Evolutionary conservation across 2,888 invertebrate genomes (phyloP), one percentile per base, ranked within the genome.

Genomic region (Synanthedon vespiformis): DNA sequence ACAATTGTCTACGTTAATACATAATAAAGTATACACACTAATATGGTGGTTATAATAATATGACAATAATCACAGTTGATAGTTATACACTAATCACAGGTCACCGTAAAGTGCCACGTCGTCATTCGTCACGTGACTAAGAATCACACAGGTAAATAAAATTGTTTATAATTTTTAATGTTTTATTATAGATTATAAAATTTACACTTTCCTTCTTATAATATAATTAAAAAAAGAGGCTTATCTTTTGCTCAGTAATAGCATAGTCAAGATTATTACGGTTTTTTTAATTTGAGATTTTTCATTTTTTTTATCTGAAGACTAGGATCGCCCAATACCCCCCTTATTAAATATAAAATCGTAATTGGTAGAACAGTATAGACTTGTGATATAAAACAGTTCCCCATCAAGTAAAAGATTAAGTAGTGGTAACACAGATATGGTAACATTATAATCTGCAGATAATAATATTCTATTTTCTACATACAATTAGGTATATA

Each of bases 151-250:
- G 63, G 63, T 61, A 55, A 81, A 74, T 72, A 64, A 74, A 69
- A 63, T 56, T 16, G 52, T 58, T 48, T n/a, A 53, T 61, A 75
- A 71, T 77, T 80, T 77, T 58, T 71, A 75, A 76, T 61, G 67
- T 77, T 86, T 85, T 86, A 86, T 84, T 86, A 74, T 78, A 75
- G 75, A 69, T 78, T 83, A 84, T 75, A 82, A 84, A 84, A 80
- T 80, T 70, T 82, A 82, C 79, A 82, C 72, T 65, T 68, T 70
- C 72, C 72, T 75, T 76, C 77, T 61, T 67, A 65, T 22, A 22
- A 44, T 22, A 47, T 48, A 34, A 48, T 48, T 48, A 48, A 48
- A 18, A 22, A 48, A 48, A 48, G 22, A 48, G 12, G 12, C n/a
- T 48, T 48, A 48, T 22, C 48, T 48, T 22, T 16, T 48, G 48